Conservation (phyloP, 2,888 invertebrate genomes). For the Criorhina ranunculi region DNA sequence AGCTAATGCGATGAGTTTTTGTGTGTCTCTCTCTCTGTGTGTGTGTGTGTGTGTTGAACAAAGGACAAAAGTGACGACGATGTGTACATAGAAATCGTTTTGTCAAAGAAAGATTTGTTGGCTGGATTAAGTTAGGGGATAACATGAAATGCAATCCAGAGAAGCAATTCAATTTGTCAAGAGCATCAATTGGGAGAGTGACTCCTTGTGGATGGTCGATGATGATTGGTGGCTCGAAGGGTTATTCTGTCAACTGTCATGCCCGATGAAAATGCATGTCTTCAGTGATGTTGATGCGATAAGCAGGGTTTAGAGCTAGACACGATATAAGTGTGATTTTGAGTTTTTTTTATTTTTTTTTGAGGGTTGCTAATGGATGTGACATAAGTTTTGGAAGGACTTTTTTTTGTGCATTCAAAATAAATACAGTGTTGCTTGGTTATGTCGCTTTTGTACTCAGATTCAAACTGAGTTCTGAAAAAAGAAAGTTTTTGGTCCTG, state of each 20-base stretch:
- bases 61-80: neutral
- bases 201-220: neutral
- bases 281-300: conserved; percentile 6
- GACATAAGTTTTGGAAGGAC: neutral
- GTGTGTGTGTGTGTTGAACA: neutral
- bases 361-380: neutral
- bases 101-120: conserved; percentile 12
- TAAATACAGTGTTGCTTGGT: too few species aligned
- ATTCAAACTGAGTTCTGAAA: too few species aligned
- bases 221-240: neutral
- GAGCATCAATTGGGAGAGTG: conserved; percentile 17
- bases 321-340: too few species aligned
- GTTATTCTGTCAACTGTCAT: conserved; percentile 9
- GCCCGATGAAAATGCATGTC: conserved; percentile 9
- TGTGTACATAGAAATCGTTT: conserved; percentile 4
- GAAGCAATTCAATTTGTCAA: conserved; percentile 58
- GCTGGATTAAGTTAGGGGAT: conserved; percentile 5
- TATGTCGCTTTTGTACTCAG: too few species aligned
- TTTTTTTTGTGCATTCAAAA: neutral
- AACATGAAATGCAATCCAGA: conserved; percentile 44
- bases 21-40: neutral
- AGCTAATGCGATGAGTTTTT: conserved; percentile 34
- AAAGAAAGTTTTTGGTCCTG: too few species aligned
- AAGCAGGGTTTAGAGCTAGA: neutral
- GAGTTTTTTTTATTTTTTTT: too few species aligned